A percentile compares a stretch with the other conserved stretches of the same genome.
These are phyloP conservation scores for Muscicapa comitata DNA, from an alignment of 2,797 vertebrate genomes.

Conservation along the genomic window DNA sequence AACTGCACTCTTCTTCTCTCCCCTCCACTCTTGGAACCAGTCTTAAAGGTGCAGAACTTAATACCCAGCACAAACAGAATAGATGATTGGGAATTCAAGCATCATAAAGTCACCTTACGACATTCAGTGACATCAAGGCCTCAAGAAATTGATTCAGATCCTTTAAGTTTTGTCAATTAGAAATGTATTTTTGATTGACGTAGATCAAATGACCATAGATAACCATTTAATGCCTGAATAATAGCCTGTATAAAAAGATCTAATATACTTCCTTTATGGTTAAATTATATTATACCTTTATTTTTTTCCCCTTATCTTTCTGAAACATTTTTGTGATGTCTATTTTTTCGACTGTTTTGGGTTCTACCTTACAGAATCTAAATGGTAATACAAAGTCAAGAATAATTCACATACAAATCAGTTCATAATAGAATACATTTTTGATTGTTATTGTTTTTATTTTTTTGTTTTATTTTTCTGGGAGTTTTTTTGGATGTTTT, in stretches of 20 bases:
- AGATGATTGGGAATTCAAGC: rapidly evolving
- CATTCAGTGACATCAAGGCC: not conserved
- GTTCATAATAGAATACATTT: not conserved
- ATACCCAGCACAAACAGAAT: not conserved
- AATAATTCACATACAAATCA: not conserved
- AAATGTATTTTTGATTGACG: not conserved
- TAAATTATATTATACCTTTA: not conserved
- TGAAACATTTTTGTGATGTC: not conserved
- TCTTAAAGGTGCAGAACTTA: not conserved
- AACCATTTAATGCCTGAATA: not conserved
- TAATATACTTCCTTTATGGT: not conserved
- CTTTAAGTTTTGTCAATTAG: not conserved
- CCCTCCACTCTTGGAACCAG: not conserved
- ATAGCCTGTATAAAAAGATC: not conserved
- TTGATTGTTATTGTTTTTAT: rapidly evolving
- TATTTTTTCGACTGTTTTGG: not conserved
- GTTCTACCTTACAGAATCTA: not conserved
- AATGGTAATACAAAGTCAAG: not conserved
- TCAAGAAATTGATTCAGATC: not conserved
- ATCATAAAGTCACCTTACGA: not conserved
- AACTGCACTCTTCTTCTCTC: not conserved
- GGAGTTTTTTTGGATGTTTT: rapidly evolving
- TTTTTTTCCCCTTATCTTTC: not conserved
- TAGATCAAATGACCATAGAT: not conserved
- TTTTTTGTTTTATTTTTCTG: not conserved